These are phyloP conservation scores for Cremastinae sp. DNA, from an alignment of 2,888 invertebrate species.

Conservation along the genomic window DNA sequence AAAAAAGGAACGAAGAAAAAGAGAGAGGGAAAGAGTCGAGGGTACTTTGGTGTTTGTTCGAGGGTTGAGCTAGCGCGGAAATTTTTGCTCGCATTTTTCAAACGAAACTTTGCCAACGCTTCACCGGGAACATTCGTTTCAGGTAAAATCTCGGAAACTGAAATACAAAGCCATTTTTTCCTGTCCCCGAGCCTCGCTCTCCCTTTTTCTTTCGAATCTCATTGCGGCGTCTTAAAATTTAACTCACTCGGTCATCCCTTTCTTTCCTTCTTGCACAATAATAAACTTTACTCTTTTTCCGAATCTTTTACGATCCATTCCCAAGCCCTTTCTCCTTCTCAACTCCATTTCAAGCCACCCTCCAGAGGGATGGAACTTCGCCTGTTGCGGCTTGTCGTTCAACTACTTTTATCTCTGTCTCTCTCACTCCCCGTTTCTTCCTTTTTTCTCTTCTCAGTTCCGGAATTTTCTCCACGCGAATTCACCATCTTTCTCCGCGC, in stretches of 20 bases:
- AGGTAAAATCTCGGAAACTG: constrained; percentile 53
- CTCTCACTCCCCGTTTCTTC: neutral
- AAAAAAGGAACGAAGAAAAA: too few species aligned
- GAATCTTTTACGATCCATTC: constrained; percentile 13
- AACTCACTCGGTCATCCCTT: constrained; percentile 34
- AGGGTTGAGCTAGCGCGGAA: constrained; percentile 38
- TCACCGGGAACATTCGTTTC: constrained; percentile 32
- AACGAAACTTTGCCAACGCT: constrained; percentile 65
- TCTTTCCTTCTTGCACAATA: constrained; percentile 48
- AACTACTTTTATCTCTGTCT: constrained; percentile 9
- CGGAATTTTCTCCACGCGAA: constrained; percentile 50
- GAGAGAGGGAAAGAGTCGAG: too few species aligned
- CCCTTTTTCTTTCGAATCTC: neutral
- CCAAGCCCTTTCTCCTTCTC: neutral
- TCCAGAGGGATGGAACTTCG: constrained; percentile 23
- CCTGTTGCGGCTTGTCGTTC: constrained; percentile 55
- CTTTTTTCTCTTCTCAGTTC: constrained; percentile 28
- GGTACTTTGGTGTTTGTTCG: constrained; percentile 35
- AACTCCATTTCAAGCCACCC: constrained; percentile 35
- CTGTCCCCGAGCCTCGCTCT: neutral
- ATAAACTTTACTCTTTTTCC: constrained; percentile 55
- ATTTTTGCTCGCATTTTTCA: constrained; percentile 70
- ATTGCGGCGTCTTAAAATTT: constrained; percentile 13
- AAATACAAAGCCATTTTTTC: constrained; percentile 37
- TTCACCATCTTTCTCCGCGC: constrained; percentile 32